phyloP scores from a whole-genome alignment of 2,797 vertebrate genomes.

The Acanthurus lineatus region DNA sequence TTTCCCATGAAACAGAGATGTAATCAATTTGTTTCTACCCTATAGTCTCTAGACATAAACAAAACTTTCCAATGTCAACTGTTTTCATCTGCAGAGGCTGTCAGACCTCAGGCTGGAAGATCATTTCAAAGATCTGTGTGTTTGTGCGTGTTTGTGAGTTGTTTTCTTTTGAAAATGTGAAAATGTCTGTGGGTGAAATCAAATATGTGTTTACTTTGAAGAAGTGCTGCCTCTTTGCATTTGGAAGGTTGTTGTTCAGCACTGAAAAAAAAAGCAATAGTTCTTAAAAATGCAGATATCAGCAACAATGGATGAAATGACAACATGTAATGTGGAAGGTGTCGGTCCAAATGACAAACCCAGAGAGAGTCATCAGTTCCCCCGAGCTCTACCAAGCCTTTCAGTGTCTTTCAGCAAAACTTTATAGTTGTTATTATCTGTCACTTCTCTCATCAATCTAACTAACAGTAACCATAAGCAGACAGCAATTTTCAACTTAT shows the following conservation, averaged over 20 bases:
- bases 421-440: background rate
- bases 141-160: background rate
- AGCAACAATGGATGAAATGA: background rate
- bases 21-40: constrained; percentile 41
- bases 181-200: background rate
- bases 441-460: background rate
- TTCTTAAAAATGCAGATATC: background rate
- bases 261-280: background rate
- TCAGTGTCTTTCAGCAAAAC: background rate
- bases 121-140: background rate
- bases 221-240: constrained; percentile 1
- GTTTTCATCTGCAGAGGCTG: constrained; percentile 18
- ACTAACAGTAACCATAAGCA: background rate
- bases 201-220: background rate
- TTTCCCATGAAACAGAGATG: constrained; percentile 29
- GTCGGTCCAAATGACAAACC: background rate
- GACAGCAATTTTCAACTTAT: background rate
- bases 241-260: background rate
- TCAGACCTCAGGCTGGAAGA: constrained; percentile 8
- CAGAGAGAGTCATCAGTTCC: background rate
- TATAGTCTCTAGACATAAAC: constrained; percentile 5
- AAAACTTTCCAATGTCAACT: background rate
- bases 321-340: background rate
- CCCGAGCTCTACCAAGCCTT: background rate
- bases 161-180: constrained; percentile 8